Evolutionary conservation across 2,888 invertebrate genomes (phyloP).

Genomic region (Orthosia cruda): DNA sequence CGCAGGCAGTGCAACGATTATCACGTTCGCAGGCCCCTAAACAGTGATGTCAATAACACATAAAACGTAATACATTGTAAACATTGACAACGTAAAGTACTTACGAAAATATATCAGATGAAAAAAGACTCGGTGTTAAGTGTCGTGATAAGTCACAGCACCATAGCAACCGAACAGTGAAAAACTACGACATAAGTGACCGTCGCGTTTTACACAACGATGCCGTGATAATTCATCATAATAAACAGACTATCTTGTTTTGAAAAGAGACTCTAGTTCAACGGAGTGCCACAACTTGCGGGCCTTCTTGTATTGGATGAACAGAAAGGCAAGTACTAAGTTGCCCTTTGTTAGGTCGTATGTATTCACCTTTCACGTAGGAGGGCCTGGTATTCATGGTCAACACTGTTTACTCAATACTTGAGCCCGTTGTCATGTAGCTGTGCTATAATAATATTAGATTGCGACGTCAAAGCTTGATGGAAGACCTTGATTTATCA

Average conservation of each 20-base stretch:
- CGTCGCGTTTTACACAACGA: slow-evolving; percentile 84
- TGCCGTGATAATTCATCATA: slow-evolving; percentile 82
- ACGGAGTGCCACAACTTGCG: slow-evolving; percentile 84
- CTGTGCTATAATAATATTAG: slow-evolving; percentile 47
- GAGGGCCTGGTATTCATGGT: slow-evolving; percentile 77
- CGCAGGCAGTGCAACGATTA: slow-evolving; percentile 91
- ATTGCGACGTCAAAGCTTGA: slow-evolving; percentile 37
- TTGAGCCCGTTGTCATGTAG: slow-evolving; percentile 58
- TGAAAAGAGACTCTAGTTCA: slow-evolving; percentile 79
- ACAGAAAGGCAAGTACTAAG: slow-evolving; percentile 89
- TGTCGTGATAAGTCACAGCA: slow-evolving; percentile 81
- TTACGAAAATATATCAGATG: slow-evolving; percentile 67
- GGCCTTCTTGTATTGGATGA: slow-evolving; percentile 90
- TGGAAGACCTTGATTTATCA: slow-evolving; percentile 25
- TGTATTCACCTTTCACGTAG: slow-evolving; percentile 76
- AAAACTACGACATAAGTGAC: slow-evolving; percentile 87
- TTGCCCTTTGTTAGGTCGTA: slow-evolving; percentile 82
- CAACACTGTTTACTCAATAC: slow-evolving; percentile 79
- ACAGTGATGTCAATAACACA: slow-evolving; percentile 89
- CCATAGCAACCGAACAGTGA: slow-evolving; percentile 86
- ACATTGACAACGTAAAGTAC: slow-evolving; percentile 80
- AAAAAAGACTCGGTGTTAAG: slow-evolving; percentile 69
- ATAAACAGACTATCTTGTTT: slow-evolving; percentile 74
- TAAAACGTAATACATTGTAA: slow-evolving; percentile 82
- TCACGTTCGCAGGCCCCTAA: slow-evolving; percentile 87